Evolutionary conservation across 35 echinoderm and acorn worm species (phyloP).

Genomic region (Apostichopus parvimensis): DNA sequence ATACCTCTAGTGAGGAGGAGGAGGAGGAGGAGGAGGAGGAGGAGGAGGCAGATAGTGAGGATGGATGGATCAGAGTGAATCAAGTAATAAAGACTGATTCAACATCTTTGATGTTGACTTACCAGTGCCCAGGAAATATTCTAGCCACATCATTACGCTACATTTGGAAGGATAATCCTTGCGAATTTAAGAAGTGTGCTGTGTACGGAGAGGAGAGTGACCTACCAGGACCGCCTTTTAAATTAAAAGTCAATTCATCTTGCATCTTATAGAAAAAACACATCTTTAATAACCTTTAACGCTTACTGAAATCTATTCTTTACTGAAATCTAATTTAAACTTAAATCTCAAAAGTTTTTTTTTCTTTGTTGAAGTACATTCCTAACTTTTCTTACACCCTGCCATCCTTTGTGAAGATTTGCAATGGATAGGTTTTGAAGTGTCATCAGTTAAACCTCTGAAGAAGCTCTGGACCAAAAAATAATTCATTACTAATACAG

Average conservation of each 20-base stretch:
- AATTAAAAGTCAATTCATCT: neutral
- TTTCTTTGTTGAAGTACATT: no score
- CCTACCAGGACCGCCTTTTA: constrained; percentile 52
- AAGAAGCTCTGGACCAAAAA: no score
- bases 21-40: neutral
- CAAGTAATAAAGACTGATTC: no score
- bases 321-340: no score
- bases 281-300: no score
- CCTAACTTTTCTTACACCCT: no score
- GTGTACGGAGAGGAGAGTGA: constrained; percentile 46
- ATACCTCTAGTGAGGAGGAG: neutral
- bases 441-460: no score
- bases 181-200: constrained; percentile 52
- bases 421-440: no score
- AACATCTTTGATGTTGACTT: constrained; percentile 17
- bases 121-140: neutral
- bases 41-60: neutral
- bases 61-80: constrained; percentile 34
- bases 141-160: neutral
- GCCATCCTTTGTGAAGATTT: no score
- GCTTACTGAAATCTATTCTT: no score
- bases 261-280: neutral
- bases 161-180: constrained; percentile 52
- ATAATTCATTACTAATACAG: no score
- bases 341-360: no score